Evolutionary conservation across 1,140 invertebrate genomes (phyloP), one percentile per base, ranked within the genome.

Genomic region (Cotesia glomerata): DNA sequence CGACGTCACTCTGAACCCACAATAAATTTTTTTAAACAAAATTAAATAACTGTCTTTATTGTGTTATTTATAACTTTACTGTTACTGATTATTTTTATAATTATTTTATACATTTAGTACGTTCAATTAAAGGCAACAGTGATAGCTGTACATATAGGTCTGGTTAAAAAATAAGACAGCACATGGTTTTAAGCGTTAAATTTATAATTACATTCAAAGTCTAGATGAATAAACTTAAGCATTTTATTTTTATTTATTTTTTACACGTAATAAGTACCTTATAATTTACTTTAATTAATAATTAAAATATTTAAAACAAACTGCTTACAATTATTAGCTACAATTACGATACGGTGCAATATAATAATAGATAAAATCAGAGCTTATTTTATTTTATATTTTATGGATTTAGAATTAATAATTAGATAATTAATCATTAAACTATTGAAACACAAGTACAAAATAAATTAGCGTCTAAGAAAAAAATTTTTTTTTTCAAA

Each of bases 1-100:
- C 0, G 75, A 84, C 77, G 73, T 83, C 45, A 71, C 79, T 56
- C 56, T 80, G 34, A 80, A 80, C 59, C 72, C 79, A n/a, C 74
- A 79, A 74, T 79, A 74, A 80, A 76, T 65, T 35, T 62, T 36
- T 65, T 58, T 54, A 54, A 52, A 16, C 3, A 3, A n/a, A 3
- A 45, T 56, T n/a, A 56, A 56, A 13, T 18, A n/a, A 13, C 52
- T n/a, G n/a, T 35, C 3, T 49, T 32, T 49, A 18, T 65, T 65
- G 13, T 65, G 13, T 18, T 18, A 51, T 18, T 45, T 18, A 18
- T 51, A 51, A 51, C 9, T 51, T 63, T 45, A n/a, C 34, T 26
- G 18, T 8, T 62, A 64, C n/a, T 14, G 4, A 14, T 32, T 35
- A 35, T 62, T 34, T 45, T 49, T 16, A 45, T 65, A 65, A 18